Percentiles rank a stretch among this genome's conserved stretches.
Conservation (phyloP, 2,797 vertebrate genomes). For the Syngnathus rostellatus region DNA sequence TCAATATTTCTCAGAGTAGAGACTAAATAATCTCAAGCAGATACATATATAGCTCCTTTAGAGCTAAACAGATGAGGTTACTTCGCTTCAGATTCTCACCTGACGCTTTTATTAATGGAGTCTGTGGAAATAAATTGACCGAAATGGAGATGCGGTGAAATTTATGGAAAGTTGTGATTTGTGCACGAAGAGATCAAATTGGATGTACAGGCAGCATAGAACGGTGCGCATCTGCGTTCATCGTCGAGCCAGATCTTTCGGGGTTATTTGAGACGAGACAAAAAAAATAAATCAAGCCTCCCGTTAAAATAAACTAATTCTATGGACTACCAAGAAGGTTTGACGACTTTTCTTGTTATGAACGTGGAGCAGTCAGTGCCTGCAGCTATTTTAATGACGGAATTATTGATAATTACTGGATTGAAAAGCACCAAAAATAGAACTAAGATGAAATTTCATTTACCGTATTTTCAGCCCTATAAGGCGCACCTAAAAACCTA, state of each 20-base stretch:
- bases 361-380: too few species aligned
- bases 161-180: constrained; percentile 13
- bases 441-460: too few species aligned
- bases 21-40: constrained; percentile 61
- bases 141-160: constrained; percentile 25
- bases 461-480: too few species aligned
- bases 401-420: too few species aligned
- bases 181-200: constrained; percentile 26
- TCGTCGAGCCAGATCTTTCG: constrained; percentile 22
- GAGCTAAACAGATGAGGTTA: constrained; percentile 44
- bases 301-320: not conserved
- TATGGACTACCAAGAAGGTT: not conserved
- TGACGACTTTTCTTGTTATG: too few species aligned
- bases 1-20: constrained; percentile 58
- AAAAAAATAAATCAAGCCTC: constrained; percentile 47
- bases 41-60: constrained; percentile 6
- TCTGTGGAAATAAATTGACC: constrained; percentile 41
- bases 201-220: constrained; percentile 34
- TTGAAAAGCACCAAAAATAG: too few species aligned
- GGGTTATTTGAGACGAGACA: constrained; percentile 42
- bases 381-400: too few species aligned
- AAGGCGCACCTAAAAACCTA: too few species aligned
- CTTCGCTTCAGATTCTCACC: constrained; percentile 44
- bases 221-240: constrained; percentile 14
- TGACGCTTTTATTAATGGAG: constrained; percentile 34